A percentile compares a stretch with the other conserved stretches of the same genome.
Conservation (phyloP, 1,140 invertebrate genomes). For the Drosophila sulfurigaster region DNA sequence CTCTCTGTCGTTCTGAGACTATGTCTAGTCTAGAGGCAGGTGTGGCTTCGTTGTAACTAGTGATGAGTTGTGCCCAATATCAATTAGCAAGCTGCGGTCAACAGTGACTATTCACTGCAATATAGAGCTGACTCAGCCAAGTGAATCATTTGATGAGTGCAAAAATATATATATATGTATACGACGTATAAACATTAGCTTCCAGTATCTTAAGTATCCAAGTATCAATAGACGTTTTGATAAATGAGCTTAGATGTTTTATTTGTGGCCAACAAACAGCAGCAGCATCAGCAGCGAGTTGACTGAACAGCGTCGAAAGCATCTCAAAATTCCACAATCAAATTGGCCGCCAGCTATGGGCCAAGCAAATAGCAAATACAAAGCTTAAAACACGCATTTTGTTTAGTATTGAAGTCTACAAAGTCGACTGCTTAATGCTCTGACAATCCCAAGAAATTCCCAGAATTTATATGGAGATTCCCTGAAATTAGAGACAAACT, state of each 20-base stretch:
- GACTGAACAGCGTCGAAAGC: constrained; percentile 35
- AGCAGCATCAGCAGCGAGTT: neutral
- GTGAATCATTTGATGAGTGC: constrained; percentile 60
- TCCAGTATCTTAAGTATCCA: constrained; percentile 33
- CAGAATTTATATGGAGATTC: neutral
- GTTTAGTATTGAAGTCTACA: neutral
- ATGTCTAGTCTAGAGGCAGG: constrained; percentile 29
- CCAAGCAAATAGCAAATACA: constrained; percentile 64
- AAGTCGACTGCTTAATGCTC: constrained; percentile 6
- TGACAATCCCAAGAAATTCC: neutral
- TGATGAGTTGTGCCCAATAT: constrained; percentile 36
- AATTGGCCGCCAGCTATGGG: constrained; percentile 75
- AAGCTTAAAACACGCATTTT: constrained; percentile 30
- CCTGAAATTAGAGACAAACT: neutral
- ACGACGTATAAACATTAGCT: constrained; percentile 33
- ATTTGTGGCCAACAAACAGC: constrained; percentile 39
- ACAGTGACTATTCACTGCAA: constrained; percentile 6
- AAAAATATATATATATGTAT: neutral
- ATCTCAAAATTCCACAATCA: constrained; percentile 65
- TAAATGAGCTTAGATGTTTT: constrained; percentile 71
- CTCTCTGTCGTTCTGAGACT: too few species aligned
- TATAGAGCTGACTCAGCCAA: constrained; percentile 57
- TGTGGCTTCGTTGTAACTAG: constrained; percentile 48
- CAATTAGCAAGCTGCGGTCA: constrained; percentile 50
- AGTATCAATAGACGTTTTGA: constrained; percentile 75